Evolutionary conservation across 1,140 invertebrate species (phyloP).

Genomic region (Choristoneura fumiferana): DNA sequence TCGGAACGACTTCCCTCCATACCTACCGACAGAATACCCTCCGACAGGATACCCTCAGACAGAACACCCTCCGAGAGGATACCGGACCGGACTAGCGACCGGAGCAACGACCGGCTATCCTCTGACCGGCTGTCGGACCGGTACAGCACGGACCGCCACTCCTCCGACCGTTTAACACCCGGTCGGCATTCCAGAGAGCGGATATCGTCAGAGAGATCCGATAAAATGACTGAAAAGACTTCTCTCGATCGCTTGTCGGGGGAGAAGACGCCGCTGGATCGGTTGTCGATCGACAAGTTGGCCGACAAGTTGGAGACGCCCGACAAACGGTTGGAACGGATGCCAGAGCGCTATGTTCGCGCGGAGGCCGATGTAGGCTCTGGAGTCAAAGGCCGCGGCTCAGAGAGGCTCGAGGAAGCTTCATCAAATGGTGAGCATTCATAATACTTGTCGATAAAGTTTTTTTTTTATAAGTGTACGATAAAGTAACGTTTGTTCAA

Average conservation of each 20-base stretch:
- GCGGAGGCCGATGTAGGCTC: constrained; percentile 70
- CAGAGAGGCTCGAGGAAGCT: constrained; percentile 46
- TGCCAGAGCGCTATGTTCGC: constrained; percentile 48
- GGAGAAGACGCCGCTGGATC: constrained; percentile 22
- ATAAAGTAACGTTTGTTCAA: no score
- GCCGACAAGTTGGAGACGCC: constrained; percentile 25
- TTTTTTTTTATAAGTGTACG: not conserved
- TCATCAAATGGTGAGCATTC: constrained; percentile 49
- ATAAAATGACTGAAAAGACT: constrained; percentile 35
- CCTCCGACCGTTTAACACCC: constrained; percentile 27
- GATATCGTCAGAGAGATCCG: constrained; percentile 32
- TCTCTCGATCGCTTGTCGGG: constrained; percentile 37
- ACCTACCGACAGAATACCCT: not conserved
- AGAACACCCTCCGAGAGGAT: constrained; percentile 31
- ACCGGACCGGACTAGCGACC: not conserved
- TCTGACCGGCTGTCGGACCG: constrained; percentile 34
- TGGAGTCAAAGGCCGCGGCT: constrained; percentile 45
- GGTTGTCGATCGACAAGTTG: constrained; percentile 32
- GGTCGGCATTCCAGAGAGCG: constrained; percentile 7
- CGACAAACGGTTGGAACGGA: constrained; percentile 37
- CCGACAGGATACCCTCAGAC: constrained; percentile 4
- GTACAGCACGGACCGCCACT: constrained; percentile 32
- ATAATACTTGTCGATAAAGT: no score
- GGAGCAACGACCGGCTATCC: constrained; percentile 8
- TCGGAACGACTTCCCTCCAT: constrained; percentile 18